Evolutionary conservation across 2,113 vertebrate genomes (phyloP), one percentile per base, ranked within the genome.

Genomic region (Nipponia nippon): DNA sequence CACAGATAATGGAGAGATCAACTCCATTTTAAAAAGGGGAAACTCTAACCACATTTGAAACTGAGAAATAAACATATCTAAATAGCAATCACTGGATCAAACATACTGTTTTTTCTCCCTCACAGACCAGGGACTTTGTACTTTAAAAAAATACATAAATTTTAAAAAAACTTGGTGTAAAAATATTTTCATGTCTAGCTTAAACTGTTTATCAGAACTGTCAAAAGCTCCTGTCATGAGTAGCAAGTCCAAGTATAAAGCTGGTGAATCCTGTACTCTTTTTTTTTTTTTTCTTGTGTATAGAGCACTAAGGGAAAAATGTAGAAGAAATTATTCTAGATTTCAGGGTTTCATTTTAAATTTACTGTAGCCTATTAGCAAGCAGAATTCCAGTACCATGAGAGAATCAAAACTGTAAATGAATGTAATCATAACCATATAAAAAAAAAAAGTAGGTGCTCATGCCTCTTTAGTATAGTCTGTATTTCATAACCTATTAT

Each of bases 1-100:
- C 83, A 76, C 6, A 23, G 81, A 85, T 50, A 93, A 69, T 11
- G 19, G 53, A 85, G 56, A 94, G 50, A 94, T 46, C 78, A 92
- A 46, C 71, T 65, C 46, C 32, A 11, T 67, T 91, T 82, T 87
- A 53, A 50, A 58, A 47, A 89, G 13, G 16, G 10, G 20, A 18
- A 82, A 69, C 11, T 46, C 30, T 69, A 89, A 52, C 15, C 6
- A 5, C 63, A 44, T 89, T 69, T 83, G 81, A 95, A 90, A 80
- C 46, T 47, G 62, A 93, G 80, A 85, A 70, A 87, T n/a, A 7
- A 77, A 69, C 9, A 4, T 30, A 55, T 36, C 42, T 87, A 70
- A 91, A 76, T 5, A 63, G 11, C 18, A 71, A 34, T 10, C 1
- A 1, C 30, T 83, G 32, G 6, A 46, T 50, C 23, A 86, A 86